phyloP scores from a whole-genome alignment of 2,888 invertebrate genomes.

The Phyllotreta cruciferae region DNA sequence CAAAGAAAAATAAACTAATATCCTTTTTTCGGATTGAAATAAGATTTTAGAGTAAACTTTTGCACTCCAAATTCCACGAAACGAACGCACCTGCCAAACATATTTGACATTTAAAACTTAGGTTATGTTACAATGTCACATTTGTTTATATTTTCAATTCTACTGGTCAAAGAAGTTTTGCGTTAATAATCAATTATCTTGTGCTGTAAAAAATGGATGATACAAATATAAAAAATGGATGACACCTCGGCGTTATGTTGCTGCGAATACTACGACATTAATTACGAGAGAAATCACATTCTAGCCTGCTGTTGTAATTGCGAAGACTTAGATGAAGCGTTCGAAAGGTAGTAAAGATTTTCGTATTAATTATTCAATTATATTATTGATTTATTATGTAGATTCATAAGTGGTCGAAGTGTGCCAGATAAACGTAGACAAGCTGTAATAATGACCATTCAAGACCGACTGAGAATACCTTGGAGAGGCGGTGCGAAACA shows the following conservation, averaged over 20 bases:
- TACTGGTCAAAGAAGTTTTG: too few relatives aligned
- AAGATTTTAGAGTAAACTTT: too few relatives aligned
- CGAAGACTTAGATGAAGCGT: constrained; percentile 64
- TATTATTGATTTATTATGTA: constrained; percentile 45
- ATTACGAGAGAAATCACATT: constrained; percentile 63
- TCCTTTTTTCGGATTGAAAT: too few relatives aligned
- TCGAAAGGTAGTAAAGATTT: constrained; percentile 60
- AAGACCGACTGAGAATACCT: constrained; percentile 66
- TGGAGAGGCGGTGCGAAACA: constrained; percentile 68
- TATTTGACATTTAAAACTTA: too few relatives aligned
- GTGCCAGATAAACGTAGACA: constrained; percentile 34
- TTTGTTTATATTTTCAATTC: too few relatives aligned
- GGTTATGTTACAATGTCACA: too few relatives aligned
- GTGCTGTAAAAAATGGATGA: constrained; percentile 32
- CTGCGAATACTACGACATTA: constrained; percentile 66
- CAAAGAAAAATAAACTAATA: too few relatives aligned
- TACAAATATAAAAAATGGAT: constrained; percentile 14
- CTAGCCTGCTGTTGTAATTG: constrained; percentile 68
- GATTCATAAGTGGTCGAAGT: constrained; percentile 55
- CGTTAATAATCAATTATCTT: too few relatives aligned
- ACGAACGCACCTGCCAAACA: too few relatives aligned
- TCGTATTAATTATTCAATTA: constrained; percentile 1
- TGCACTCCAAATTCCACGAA: too few relatives aligned
- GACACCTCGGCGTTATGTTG: constrained; percentile 61
- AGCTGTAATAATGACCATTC: constrained; percentile 61